Evolutionary conservation across 2,797 vertebrate genomes (phyloP), one percentile per base, ranked within the genome.

Genomic region (Myotis findleyi): DNA sequence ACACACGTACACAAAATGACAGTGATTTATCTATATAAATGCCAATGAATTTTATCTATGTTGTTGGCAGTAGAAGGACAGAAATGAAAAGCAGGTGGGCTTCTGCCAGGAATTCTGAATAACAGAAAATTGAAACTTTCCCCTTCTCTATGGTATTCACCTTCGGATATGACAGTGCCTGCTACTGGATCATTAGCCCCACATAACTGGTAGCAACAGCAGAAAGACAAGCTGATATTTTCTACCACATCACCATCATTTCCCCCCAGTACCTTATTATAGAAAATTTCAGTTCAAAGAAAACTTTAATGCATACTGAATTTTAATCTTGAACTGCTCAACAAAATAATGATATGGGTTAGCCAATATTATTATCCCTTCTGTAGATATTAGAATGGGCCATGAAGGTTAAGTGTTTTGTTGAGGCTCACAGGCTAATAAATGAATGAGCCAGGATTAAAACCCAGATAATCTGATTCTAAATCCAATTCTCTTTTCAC

Each of bases 231-330:
- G n/a, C 4, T 23, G 18, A 33, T 71, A 33, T 49, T 77, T 77
- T 11, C 53, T 47, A 77, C 27, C 36, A 90, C 1, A 0, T 3
- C 23, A 66, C 53, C 18, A 75, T 62, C 20, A 94, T 81, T 77
- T 76, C 51, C 66, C 38, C 18, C 72, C 38, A 13, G 84, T 66
- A 88, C 3, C 71, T 82, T 80, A 87, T 62, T 71, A 71, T 10
- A 87, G 36, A 92, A 94, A 91, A 88, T 49, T 41, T 3, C 13
- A 91, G 16, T 83, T 92, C 51, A 41, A 87, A 69, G 69, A 79
- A 77, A 72, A 27, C 5, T 92, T 94, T 77, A 87, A 83, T 51
- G 75, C 68, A 89, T 30, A n/a, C 7, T 75, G 0, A 53, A 66
- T n/a, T 93, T 91, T 68, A 82, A 49, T 86, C 85, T 68, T 57